phyloP scores from a whole-genome alignment of 2,888 invertebrate genomes.

The Andrena chrysosceles region DNA sequence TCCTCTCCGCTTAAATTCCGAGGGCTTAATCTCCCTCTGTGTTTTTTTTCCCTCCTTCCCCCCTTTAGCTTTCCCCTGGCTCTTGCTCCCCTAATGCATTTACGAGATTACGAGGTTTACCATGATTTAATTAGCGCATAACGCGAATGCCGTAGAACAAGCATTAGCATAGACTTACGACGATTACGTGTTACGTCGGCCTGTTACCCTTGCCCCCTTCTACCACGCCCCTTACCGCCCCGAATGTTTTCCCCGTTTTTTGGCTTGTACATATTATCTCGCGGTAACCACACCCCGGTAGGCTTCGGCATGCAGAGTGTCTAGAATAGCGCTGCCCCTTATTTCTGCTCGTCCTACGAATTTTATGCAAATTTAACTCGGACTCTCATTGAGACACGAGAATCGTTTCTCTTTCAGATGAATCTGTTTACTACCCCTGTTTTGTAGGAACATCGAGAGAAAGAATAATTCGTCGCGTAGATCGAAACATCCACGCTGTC shows the following conservation, averaged over 20 bases:
- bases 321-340: conserved; percentile 42
- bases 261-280: conserved; percentile 17
- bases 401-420: not conserved
- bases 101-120: conserved; percentile 51
- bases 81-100: conserved; percentile 55
- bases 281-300: conserved; percentile 23
- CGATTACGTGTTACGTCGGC: conserved; percentile 36
- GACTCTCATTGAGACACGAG: not conserved
- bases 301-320: conserved; percentile 53
- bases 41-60: conserved; percentile 17
- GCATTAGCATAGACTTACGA: conserved; percentile 53
- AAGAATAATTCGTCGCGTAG: not conserved
- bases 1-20: conserved; percentile 42
- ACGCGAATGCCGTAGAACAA: conserved; percentile 56
- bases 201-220: not conserved
- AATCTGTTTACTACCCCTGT: not conserved
- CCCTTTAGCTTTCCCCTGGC: conserved; percentile 40
- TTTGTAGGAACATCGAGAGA: not conserved
- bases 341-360: conserved; percentile 15
- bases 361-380: conserved; percentile 12
- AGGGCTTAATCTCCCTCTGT: conserved; percentile 40
- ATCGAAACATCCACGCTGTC: conserved; percentile 3
- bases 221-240: not conserved
- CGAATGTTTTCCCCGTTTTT: conserved; percentile 4
- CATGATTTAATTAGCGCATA: conserved; percentile 57